Percentiles rank a stretch among this genome's conserved stretches.
Evolutionary conservation across 2,797 vertebrate genomes (phyloP).

Genomic region (Lagocephalus sceleratus): DNA sequence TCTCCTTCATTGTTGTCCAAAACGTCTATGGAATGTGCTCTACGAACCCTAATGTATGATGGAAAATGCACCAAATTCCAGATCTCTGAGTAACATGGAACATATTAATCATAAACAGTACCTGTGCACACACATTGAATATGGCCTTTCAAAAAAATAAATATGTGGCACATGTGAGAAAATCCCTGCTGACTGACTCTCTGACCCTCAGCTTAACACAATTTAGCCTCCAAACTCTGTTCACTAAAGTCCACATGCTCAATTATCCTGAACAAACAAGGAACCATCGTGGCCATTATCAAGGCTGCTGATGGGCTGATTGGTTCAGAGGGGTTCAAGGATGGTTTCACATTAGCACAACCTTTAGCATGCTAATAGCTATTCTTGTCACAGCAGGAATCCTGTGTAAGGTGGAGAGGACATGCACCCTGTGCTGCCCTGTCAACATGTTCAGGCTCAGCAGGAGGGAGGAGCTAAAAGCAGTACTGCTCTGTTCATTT

Average conservation of each 20-base stretch:
- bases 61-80: too few species aligned
- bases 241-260: constrained; percentile 49
- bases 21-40: too few species aligned
- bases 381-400: constrained; percentile 67
- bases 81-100: too few species aligned
- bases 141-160: constrained; percentile 3
- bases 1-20: too few species aligned
- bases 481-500: constrained; percentile 24
- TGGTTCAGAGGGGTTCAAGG: constrained; percentile 58
- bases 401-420: constrained; percentile 70
- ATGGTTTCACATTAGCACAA: constrained; percentile 62
- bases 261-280: constrained; percentile 51
- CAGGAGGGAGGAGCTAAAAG: constrained; percentile 51
- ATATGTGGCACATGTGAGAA: constrained; percentile 1
- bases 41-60: too few species aligned
- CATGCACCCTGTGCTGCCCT: constrained; percentile 46
- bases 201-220: constrained; percentile 45
- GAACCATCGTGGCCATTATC: constrained; percentile 36
- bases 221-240: constrained; percentile 51
- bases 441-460: constrained; percentile 41
- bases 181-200: constrained; percentile 16
- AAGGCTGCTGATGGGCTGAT: constrained; percentile 37
- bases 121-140: too few species aligned
- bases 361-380: constrained; percentile 78
- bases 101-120: not conserved